Evolutionary conservation across 2,113 vertebrate genomes (phyloP), one percentile per base, ranked within the genome.

Genomic region (Gallinago jamesoni): DNA sequence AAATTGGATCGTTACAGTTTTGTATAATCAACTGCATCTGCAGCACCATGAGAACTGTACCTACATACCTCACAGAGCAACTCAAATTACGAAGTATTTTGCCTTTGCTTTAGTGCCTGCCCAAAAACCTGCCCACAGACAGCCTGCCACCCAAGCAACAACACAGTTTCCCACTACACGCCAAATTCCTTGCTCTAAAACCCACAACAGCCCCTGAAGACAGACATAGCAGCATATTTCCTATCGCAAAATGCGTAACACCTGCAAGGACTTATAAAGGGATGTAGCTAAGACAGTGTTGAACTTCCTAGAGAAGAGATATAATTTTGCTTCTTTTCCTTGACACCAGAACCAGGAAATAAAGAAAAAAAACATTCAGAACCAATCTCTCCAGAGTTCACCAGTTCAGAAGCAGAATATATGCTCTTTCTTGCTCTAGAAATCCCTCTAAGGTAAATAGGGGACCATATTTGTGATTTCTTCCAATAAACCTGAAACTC

Each of bases 241-340:
- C 66, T 50, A 31, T 10, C 52, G 25, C 43, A 82, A 73, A 62
- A 39, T 2, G 2, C 0, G 0, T 24, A 72, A 76, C 11, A 69
- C 22, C 16, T 67, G 31, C 28, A n/a, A 90, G 52, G 30, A 76
- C 43, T 62, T 55, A 43, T 9, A 39, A 70, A 94, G 3, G 18
- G 41, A 81, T 35, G 27, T 7, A 69, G 37, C 37, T n/a, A 75
- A 74, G 66, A 59, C 12, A 52, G 59, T 25, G 19, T 4, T 66
- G 67, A 86, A 88, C n/a, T 79, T 75, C 66, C 31, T 31, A 85
- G 7, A 74, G 35, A 87, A 60, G 27, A 92, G 31, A 86, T 2
- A 9, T 0, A 23, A 52, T 23, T 82, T 63, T 79, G 13, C 43
- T 86, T 72, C 17, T 31, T 43, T 68, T 33, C 33, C 43, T 53